These are phyloP conservation scores for Amblyjoppa proteus DNA, from an alignment of 2,888 invertebrate species.

Conservation along the genomic window DNA sequence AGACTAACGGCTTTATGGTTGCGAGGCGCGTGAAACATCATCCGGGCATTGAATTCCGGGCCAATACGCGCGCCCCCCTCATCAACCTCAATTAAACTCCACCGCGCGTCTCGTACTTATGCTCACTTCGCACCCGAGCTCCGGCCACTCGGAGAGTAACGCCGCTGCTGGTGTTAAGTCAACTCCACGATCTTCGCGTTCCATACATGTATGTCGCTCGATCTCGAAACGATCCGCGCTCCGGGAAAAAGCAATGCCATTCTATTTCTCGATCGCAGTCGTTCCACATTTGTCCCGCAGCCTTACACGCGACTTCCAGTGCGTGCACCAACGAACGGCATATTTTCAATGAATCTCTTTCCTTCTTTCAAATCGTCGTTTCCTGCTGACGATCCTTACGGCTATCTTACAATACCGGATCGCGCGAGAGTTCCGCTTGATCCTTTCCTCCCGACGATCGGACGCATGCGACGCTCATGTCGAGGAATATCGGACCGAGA, in stretches of 20 bases:
- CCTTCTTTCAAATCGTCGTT: constrained; percentile 55
- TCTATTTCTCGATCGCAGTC: too few relatives aligned
- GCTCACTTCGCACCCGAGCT: constrained; percentile 83
- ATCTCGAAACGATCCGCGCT: constrained; percentile 1
- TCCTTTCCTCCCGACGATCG: constrained; percentile 72
- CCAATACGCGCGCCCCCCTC: constrained; percentile 85
- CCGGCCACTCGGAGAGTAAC: constrained; percentile 18
- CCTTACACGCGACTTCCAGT: not conserved
- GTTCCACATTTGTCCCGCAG: not conserved
- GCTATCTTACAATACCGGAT: not conserved
- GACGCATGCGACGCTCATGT: constrained; percentile 74
- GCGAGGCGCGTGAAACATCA: constrained; percentile 81
- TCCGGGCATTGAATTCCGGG: constrained; percentile 84
- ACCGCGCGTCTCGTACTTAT: constrained; percentile 83
- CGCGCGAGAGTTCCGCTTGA: constrained; percentile 41
- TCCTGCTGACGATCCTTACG: constrained; percentile 40
- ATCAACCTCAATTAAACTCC: constrained; percentile 85
- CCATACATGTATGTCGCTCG: constrained; percentile 24
- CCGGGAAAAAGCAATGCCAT: not conserved
- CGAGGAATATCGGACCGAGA: constrained; percentile 76
- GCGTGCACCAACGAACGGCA: not conserved
- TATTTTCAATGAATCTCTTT: constrained; percentile 25
- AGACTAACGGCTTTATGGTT: constrained; percentile 69
- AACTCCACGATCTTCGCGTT: constrained; percentile 60
- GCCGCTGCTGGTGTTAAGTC: constrained; percentile 78